A percentile compares a stretch with the other conserved stretches of the same genome.
Conservation (phyloP, 2,888 invertebrate genomes). For the Sceliomorpha sp. region DNA sequence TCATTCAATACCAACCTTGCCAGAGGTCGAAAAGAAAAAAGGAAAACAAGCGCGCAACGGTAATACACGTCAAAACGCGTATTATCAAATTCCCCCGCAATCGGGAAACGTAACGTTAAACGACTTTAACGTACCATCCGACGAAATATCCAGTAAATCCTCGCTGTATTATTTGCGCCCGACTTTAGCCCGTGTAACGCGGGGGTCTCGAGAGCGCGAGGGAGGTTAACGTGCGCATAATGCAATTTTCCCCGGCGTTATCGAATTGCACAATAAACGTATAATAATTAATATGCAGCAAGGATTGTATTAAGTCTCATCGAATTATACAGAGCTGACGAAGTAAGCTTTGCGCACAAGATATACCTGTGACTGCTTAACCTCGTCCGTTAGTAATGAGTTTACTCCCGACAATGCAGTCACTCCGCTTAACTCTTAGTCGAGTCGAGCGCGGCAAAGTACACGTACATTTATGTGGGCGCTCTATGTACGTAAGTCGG, state of each 20-base stretch:
- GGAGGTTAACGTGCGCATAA: not conserved
- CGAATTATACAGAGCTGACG: constrained; percentile 35
- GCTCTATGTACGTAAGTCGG: constrained; percentile 15
- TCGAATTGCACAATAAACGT: constrained; percentile 11
- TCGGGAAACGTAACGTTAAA: too few relatives aligned
- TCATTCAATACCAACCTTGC: too few relatives aligned
- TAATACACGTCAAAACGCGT: too few relatives aligned
- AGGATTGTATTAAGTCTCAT: constrained; percentile 40
- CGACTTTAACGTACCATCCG: too few relatives aligned
- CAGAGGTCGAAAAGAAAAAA: too few relatives aligned
- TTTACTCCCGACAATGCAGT: constrained; percentile 57
- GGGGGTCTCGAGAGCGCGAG: too few relatives aligned
- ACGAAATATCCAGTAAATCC: too few relatives aligned
- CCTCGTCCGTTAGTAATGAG: constrained; percentile 59
- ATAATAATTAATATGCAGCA: constrained; percentile 41
- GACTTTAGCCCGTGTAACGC: too few relatives aligned
- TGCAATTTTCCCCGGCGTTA: not conserved
- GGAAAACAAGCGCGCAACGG: too few relatives aligned
- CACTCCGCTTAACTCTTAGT: constrained; percentile 34
- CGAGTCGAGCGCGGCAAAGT: constrained; percentile 18
- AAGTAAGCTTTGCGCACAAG: constrained; percentile 44
- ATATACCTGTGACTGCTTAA: constrained; percentile 58
- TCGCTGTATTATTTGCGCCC: too few relatives aligned
- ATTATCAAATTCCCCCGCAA: too few relatives aligned
- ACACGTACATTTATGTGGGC: constrained; percentile 23